These are phyloP conservation scores for Platysternon megacephalum DNA, from an alignment of 2,113 vertebrate genomes.

Conservation along the genomic window DNA sequence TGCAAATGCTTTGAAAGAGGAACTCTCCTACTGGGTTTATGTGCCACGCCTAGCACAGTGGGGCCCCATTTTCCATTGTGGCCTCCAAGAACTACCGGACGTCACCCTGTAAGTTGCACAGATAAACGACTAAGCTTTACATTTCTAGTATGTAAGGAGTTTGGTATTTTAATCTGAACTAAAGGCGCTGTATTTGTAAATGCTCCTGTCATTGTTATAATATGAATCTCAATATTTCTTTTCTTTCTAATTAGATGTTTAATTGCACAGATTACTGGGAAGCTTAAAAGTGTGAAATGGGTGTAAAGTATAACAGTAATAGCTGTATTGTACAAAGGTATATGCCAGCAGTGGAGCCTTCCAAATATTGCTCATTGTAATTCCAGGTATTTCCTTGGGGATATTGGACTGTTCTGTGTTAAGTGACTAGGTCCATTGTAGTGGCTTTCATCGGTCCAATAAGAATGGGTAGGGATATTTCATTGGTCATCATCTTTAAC, in stretches of 20 bases:
- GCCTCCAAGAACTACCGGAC: not conserved
- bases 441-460: not conserved
- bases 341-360: not conserved
- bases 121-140: not conserved
- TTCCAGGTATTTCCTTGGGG: not conserved
- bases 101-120: not conserved
- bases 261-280: not conserved
- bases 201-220: not conserved
- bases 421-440: not conserved
- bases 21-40: not conserved
- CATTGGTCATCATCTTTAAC: not conserved
- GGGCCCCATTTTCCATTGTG: not conserved
- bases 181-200: not conserved
- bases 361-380: not conserved
- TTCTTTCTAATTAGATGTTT: not conserved
- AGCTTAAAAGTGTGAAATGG: not conserved
- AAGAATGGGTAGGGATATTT: not conserved
- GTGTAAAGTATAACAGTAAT: conserved; percentile 30
- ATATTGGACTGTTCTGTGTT: conserved; percentile 4
- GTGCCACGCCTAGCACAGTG: not conserved
- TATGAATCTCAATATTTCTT: not conserved
- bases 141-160: not conserved
- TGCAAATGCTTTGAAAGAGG: not conserved
- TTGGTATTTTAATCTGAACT: not conserved
- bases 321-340: not conserved